Conservation (phyloP, 2,113 vertebrate genomes). For the Budorcas taxicolor region DNA sequence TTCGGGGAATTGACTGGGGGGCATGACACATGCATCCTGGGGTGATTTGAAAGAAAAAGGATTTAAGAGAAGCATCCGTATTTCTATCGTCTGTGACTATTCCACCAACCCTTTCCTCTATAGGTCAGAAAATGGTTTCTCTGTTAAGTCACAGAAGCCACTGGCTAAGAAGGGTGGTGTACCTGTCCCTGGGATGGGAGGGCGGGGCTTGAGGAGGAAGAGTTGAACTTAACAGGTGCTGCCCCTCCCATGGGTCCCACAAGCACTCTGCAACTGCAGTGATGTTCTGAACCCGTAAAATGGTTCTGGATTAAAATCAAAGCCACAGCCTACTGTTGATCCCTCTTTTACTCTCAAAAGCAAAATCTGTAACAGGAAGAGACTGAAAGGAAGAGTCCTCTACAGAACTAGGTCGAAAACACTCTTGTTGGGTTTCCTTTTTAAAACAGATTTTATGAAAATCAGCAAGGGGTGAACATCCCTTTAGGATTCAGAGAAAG, state of each 20-base stretch:
- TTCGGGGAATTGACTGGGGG: background rate
- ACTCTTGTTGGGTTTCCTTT: background rate
- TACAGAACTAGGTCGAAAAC: background rate
- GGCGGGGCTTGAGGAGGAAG: background rate
- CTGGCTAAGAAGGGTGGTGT: background rate
- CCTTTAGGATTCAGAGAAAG: background rate
- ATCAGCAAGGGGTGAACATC: background rate
- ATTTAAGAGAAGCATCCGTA: background rate
- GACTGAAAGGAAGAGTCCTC: background rate
- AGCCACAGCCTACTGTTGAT: background rate
- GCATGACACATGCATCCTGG: background rate
- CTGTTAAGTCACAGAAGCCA: background rate
- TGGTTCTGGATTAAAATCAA: background rate
- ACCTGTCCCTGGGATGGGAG: accelerated
- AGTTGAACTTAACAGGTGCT: accelerated
- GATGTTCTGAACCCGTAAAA: background rate
- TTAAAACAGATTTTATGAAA: background rate
- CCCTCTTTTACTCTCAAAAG: background rate
- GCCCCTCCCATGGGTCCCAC: background rate
- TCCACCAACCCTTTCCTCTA: background rate
- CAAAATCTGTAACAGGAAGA: background rate
- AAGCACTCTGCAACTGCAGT: accelerated
- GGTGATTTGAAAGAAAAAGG: background rate
- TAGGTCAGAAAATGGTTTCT: background rate
- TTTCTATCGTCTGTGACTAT: accelerated